phyloP scores from a whole-genome alignment of 2,113 vertebrate genomes.

The Sinocyclocheilus maitianheensis region DNA sequence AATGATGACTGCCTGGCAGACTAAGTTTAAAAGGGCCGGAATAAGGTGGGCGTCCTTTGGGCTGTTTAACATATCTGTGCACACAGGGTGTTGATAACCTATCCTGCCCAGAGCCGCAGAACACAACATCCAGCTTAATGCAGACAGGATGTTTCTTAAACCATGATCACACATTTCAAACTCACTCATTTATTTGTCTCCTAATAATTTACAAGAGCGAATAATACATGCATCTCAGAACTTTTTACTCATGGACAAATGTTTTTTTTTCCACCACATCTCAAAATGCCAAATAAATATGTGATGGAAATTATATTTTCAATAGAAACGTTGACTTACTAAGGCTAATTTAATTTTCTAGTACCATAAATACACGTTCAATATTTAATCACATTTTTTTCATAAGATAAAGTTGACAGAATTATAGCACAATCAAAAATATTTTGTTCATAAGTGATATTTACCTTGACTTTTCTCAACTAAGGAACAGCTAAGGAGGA shows the following conservation, averaged over 20 bases:
- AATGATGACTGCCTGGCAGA: slow-evolving; percentile 47
- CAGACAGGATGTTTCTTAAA: background rate
- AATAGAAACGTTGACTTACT: background rate
- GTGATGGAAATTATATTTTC: background rate
- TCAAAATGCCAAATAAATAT: background rate
- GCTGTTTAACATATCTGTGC: slow-evolving; percentile 33
- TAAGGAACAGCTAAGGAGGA: background rate
- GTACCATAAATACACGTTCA: background rate
- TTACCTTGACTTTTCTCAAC: background rate
- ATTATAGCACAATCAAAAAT: background rate
- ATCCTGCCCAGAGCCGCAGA: background rate
- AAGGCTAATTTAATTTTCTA: background rate
- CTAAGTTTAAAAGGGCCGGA: background rate
- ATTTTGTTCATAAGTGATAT: background rate
- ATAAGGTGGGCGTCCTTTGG: background rate
- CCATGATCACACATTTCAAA: background rate
- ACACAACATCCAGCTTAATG: background rate
- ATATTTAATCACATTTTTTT: background rate
- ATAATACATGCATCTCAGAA: background rate
- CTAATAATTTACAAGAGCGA: too few species aligned
- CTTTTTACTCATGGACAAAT: background rate
- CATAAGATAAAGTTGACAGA: background rate
- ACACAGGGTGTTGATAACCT: slow-evolving; percentile 37
- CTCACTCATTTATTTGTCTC: background rate
- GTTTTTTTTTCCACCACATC: background rate